A percentile compares a stretch with the other conserved stretches of the same genome.
These are phyloP conservation scores for Camarhynchus parvulus DNA, from an alignment of 2,113 vertebrate species.

Conservation along the genomic window DNA sequence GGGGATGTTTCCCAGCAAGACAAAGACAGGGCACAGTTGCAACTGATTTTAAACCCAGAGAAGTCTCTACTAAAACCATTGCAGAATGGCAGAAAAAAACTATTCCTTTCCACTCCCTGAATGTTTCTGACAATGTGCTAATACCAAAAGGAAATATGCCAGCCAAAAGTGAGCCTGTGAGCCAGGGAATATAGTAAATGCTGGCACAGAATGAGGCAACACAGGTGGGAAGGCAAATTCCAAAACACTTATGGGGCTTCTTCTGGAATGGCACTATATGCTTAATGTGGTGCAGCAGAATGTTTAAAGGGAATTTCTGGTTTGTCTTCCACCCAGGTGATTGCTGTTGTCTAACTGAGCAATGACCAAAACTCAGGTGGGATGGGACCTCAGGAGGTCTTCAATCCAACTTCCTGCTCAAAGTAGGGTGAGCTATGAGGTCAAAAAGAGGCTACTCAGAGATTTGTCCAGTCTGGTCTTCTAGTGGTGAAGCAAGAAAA, in stretches of 20 bases:
- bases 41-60: constrained; percentile 1
- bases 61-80: not conserved
- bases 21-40: not conserved
- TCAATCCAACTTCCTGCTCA: not conserved
- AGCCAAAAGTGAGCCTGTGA: constrained; percentile 10
- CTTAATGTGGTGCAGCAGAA: not conserved
- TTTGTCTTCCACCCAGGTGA: not conserved
- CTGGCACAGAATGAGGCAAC: constrained; percentile 40
- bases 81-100: constrained; percentile 2
- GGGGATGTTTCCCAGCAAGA: not conserved
- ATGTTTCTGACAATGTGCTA: constrained; percentile 56
- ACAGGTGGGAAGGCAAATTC: constrained; percentile 56
- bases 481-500: not conserved
- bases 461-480: not conserved
- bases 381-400: not conserved
- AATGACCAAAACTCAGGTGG: not conserved
- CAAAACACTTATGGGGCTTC: constrained; percentile 28
- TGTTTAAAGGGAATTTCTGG: not conserved
- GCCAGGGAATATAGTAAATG: constrained; percentile 53
- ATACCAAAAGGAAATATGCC: constrained; percentile 43
- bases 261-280: not conserved
- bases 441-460: not conserved
- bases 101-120: not conserved
- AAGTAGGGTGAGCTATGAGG: not conserved
- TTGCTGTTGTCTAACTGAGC: not conserved